Evolutionary conservation across 2,797 vertebrate species (phyloP), one percentile per base, ranked within the genome.

Genomic region (Dallia pectoralis): DNA sequence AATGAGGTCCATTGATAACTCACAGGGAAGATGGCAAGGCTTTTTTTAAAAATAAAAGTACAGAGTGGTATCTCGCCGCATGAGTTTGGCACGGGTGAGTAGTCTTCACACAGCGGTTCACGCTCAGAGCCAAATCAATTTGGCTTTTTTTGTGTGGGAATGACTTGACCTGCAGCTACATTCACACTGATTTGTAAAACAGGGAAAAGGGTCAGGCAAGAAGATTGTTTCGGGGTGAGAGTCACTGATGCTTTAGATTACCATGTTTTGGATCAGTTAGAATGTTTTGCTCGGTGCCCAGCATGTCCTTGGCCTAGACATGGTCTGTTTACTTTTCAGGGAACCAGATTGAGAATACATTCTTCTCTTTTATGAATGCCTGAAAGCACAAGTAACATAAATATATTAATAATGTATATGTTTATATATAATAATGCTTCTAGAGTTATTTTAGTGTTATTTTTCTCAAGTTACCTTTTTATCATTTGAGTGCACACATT

Each of bases 1-100:
- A 82, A 86, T 80, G 76, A 48, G 74, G 73, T 74, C 79, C 75
- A 86, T 88, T 89, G 87, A 88, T 85, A 85, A 88, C 84, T 89
- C 74, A 76, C 83, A 81, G 75, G 77, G 81, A 86, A 89, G 83
- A 88, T 88, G 88, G 81, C 81, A 59, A 77, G 81, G 78, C 72
- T 89, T 88, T 69, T 77, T 44, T 44, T 1, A 72, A 67, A 67
- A 69, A 73, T 83, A 87, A 83, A 80, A 72, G 81, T 82, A n/a
- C 76, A 68, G 67, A 83, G 76, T 67, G 73, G 72, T 75, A 82
- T 79, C 70, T 74, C 82, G 51, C 80, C 67, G 78, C 87, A 74
- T 83, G 87, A 81, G 74, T 61, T 79, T 69, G 73, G 76, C 78
- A 74, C 84, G 76, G 82, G 72, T 75, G 84, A 81, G 76, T 77